Evolutionary conservation across 2,888 invertebrate species (phyloP), one percentile per base, ranked within the genome.

Genomic region (Leptura quadrifasciata): DNA sequence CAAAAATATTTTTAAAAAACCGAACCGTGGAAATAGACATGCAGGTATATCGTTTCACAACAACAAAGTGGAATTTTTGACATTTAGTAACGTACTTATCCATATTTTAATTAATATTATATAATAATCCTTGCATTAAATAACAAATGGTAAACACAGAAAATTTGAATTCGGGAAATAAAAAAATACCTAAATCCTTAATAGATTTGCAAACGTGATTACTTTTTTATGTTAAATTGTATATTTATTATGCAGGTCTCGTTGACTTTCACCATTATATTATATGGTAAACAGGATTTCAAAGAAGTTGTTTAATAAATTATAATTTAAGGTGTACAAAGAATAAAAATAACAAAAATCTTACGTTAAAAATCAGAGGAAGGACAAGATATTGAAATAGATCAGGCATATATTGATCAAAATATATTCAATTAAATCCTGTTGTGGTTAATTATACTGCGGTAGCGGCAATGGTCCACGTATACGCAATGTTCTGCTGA

Each of bases 101-200:
- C n/a, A 31, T 6, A 31, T 31, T 31, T 31, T 8, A 31, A 31
- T n/a, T 12, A 47, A 15, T 47, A 4, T 47, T 10, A 47, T 47
- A 47, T 39, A 47, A 47, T 47, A 47, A 31, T 31, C 27, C 47
- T n/a, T 4, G n/a, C 12, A 5, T n/a, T 47, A n/a, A 3, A n/a
- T 47, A 47, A 21, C 8, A 20, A 9, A 57, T 57, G 57, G 57
- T 57, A 57, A 57, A 57, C 15, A 57, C 54, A 57, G 10, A 57
- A 5, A 12, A 20, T 6, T 1, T 18, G 18, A 18, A 20, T 20
- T 21, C 12, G 20, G 57, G 18, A 57, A 57, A 57, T 20, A 20
- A 57, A 57, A 39, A 57, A 57, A 57, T 57, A 57, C 57, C 57
- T 47, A n/a, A n/a, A 47, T 47, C 57, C 57, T 47, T 47, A n/a